Percentiles rank a stretch among this genome's conserved stretches.
Conservation (phyloP, 2,113 vertebrate species). For the Ammospiza nelsoni region DNA sequence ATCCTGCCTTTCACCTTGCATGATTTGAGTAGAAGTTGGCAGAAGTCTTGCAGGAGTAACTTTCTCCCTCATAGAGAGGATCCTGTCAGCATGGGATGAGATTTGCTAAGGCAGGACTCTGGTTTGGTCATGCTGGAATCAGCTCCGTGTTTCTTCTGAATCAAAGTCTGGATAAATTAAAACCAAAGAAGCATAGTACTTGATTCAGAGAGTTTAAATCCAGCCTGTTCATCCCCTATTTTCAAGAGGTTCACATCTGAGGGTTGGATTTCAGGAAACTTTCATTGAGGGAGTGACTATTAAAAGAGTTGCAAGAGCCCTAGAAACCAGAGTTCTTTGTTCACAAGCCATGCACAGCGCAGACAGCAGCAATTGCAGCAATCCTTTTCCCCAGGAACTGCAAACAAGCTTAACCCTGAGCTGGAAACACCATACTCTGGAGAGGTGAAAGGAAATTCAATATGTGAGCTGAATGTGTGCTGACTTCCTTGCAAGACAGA, state of each 20-base stretch:
- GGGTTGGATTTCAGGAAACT: conserved; percentile 24
- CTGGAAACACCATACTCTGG: conserved; percentile 40
- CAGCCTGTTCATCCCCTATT: not conserved
- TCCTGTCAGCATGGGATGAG: not conserved
- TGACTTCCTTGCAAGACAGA: conserved; percentile 15
- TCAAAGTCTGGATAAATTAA: not conserved
- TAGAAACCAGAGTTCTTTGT: conserved; percentile 44
- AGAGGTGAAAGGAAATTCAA: conserved; percentile 56
- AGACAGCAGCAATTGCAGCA: conserved; percentile 34
- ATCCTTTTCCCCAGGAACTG: not conserved
- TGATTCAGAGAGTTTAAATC: not conserved
- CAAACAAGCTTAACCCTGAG: conserved; percentile 53
- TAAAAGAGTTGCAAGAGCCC: conserved; percentile 15
- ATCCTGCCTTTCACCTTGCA: not conserved
- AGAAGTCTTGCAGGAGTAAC: not conserved
- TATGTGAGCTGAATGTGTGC: conserved; percentile 27
- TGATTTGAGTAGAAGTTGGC: not conserved
- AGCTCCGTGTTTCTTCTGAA: not conserved
- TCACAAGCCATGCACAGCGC: not conserved
- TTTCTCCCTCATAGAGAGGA: not conserved
- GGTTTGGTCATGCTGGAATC: not conserved
- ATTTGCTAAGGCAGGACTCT: not conserved
- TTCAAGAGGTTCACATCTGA: not conserved
- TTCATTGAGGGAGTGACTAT: not conserved
- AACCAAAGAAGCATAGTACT: not conserved